Conservation (phyloP, 2,113 vertebrate species). For the Rhinoderma darwinii region DNA sequence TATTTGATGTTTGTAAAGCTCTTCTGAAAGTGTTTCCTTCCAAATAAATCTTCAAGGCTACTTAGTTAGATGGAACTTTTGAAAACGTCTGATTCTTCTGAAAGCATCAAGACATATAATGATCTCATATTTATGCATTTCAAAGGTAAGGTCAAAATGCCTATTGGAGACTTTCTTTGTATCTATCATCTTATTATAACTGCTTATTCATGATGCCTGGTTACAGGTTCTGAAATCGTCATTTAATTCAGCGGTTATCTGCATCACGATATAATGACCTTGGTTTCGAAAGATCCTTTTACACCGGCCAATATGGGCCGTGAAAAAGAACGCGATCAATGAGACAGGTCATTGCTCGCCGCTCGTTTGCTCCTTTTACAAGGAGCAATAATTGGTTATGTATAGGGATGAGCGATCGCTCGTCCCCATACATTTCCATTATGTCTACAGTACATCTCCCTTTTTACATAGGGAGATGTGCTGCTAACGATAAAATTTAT, state of each 20-base stretch:
- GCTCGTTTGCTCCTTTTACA: no score
- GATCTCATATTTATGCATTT: conserved; percentile 23
- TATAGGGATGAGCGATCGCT: no score
- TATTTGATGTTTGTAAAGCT: background rate
- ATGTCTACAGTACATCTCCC: no score
- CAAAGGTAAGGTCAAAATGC: background rate
- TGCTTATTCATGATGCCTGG: background rate
- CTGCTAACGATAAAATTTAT: no score
- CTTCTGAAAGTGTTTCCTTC: background rate
- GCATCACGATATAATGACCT: background rate
- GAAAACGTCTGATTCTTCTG: background rate
- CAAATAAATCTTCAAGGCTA: conserved; percentile 20
- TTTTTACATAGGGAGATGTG: no score
- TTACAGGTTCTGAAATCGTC: background rate
- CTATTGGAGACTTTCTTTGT: background rate
- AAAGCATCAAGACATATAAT: conserved; percentile 18
- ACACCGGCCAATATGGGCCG: no score
- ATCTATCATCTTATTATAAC: background rate
- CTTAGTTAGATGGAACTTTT: background rate
- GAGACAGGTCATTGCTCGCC: no score
- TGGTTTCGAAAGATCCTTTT: background rate
- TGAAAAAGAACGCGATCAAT: no score
- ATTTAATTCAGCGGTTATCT: background rate
- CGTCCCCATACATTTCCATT: no score
- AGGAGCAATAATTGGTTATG: no score